These are phyloP conservation scores for Glyphotaelius pellucidus DNA, from an alignment of 2,888 invertebrate species.

Conservation along the genomic window DNA sequence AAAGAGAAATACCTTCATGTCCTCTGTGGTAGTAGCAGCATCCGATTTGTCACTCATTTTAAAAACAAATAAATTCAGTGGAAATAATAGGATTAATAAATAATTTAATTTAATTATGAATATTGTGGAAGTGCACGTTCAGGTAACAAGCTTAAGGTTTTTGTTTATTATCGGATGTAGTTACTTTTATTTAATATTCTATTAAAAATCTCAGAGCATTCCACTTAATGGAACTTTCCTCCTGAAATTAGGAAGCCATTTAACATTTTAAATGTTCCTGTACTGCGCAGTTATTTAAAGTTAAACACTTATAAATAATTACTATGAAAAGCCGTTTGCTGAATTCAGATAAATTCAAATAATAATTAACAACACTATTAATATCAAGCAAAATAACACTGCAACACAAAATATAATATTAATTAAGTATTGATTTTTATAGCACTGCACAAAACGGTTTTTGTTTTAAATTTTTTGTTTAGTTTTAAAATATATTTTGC, in stretches of 20 bases:
- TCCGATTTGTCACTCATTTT: slow-evolving; percentile 70
- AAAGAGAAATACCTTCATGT: slow-evolving; percentile 71
- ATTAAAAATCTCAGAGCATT: neutral
- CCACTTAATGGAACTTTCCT: neutral
- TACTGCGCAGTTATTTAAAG: neutral
- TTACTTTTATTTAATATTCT: neutral
- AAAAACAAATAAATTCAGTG: neutral
- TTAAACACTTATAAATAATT: neutral
- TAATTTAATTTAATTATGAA: neutral
- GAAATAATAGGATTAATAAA: neutral
- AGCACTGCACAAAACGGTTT: neutral
- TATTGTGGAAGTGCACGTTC: neutral
- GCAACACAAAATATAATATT: no score
- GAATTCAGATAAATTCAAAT: neutral
- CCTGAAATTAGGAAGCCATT: neutral
- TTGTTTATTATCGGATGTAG: neutral
- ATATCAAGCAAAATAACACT: no score
- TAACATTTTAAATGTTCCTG: neutral
- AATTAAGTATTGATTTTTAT: neutral
- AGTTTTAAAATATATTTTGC: neutral
- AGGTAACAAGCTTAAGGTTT: neutral
- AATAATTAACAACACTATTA: no score
- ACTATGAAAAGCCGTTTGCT: neutral
- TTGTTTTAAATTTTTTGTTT: neutral
- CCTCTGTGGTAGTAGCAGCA: slow-evolving; percentile 75